Evolutionary conservation across 2,888 invertebrate species (phyloP), one percentile per base, ranked within the genome.

Genomic region (Lacanobia wlatinum): DNA sequence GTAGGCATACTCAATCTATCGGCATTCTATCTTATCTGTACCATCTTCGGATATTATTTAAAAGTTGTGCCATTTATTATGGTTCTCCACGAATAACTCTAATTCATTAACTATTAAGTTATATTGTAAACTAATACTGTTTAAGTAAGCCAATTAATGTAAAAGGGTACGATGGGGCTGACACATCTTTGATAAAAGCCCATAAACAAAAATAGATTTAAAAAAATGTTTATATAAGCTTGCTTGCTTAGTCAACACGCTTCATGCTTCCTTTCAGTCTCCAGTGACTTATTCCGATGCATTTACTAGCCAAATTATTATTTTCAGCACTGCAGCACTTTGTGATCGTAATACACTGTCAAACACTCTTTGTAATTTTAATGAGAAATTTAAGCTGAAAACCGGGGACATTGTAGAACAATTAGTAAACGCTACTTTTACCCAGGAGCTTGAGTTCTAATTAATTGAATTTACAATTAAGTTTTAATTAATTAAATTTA

Each of bases 291-390:
- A 46, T 60, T 78, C 56, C 34, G 10, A 67, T 21, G 56, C 50
- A 61, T 68, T 55, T 70, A 73, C 55, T 34, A 53, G 18, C 53
- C 65, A 74, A 82, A 77, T 74, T 70, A 65, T 59, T 59, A 61
- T 74, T 72, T 77, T 58, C 55, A 64, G 66, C 61, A 53, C 73
- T 64, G 52, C 61, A 75, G 52, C 21, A 62, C 76, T 80, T 76
- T 76, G 73, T 69, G 53, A 70, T 70, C 43, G 14, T 66, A 77
- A 72, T 61, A 60, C 55, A 76, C 64, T 73, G 69, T 77, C 65
- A 74, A 74, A 72, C 60, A 70, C 62, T 74, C 77, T 82, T 82
- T 80, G 74, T 80, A n/a, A 53, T 28, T 50, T 60, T 74, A 77
- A 72, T 80, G 74, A 77, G 72, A 65, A 67, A 74, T 66, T 77